A percentile compares a stretch with the other conserved stretches of the same genome.
phyloP scores from a whole-genome alignment of 2,888 invertebrate genomes.

The Leptothorax acervorum region DNA sequence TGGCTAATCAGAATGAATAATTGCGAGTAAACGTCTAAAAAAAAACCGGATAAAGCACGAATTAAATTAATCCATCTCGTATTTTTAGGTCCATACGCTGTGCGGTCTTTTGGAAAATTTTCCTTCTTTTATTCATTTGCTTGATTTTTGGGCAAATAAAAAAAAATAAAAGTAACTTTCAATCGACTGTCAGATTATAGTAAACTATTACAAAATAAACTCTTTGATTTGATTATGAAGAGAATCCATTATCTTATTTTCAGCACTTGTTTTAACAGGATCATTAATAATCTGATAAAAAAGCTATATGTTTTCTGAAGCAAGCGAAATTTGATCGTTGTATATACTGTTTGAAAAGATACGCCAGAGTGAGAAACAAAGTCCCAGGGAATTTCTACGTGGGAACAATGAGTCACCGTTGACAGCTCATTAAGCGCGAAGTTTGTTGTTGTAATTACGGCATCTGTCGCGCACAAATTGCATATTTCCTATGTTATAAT shows the following conservation, averaged over 20 bases:
- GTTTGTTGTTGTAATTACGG: constrained; percentile 32
- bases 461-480: constrained; percentile 33
- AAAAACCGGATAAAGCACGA: constrained; percentile 45
- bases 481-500: constrained; percentile 47
- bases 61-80: constrained; percentile 58
- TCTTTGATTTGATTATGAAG: constrained; percentile 42
- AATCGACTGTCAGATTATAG: constrained; percentile 56
- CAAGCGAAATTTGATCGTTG: background rate
- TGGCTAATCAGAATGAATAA: constrained; percentile 60
- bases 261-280: constrained; percentile 66
- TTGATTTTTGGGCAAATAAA: background rate
- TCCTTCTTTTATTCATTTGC: background rate
- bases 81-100: constrained; percentile 45
- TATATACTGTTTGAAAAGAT: background rate
- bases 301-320: background rate
- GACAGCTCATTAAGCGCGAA: constrained; percentile 38
- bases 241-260: constrained; percentile 66
- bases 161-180: constrained; percentile 41
- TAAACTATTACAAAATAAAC: constrained; percentile 73
- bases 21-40: constrained; percentile 32
- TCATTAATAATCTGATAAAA: constrained; percentile 1
- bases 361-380: background rate
- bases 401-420: constrained; percentile 24
- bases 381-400: constrained; percentile 10
- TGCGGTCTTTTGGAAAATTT: background rate